phyloP scores from a whole-genome alignment of 2,888 invertebrate genomes.

The Trichogramma dendrolimi region DNA sequence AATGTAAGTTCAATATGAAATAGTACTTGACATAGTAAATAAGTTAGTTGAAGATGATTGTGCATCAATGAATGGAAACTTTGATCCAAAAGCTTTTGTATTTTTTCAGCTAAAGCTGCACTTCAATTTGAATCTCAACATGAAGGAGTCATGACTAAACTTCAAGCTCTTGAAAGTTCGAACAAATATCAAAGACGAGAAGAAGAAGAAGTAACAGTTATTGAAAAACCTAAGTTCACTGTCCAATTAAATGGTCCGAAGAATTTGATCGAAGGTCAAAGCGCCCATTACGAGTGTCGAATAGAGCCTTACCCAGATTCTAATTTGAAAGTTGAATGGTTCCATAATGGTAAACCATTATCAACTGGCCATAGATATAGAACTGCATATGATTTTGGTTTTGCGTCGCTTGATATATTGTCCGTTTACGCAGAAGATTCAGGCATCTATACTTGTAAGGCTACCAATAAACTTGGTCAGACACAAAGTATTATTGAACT shows the following conservation, averaged over 20 bases:
- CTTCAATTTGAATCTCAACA: conserved; percentile 85
- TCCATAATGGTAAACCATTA: conserved; percentile 86
- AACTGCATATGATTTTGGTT: conserved; percentile 94
- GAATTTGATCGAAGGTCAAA: conserved; percentile 81
- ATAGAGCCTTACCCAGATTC: conserved; percentile 90
- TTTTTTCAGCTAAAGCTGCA: conserved; percentile 71
- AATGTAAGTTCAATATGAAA: conserved; percentile 60
- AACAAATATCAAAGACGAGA: conserved; percentile 71
- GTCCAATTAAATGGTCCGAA: conserved; percentile 82
- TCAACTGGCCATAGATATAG: conserved; percentile 86
- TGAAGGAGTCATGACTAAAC: conserved; percentile 81
- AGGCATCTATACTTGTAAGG: conserved; percentile 85
- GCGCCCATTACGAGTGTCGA: conserved; percentile 88
- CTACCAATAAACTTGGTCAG: conserved; percentile 80
- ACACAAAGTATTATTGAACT: conserved; percentile 77
- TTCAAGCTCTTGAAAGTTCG: conserved; percentile 76
- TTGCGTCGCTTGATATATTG: conserved; percentile 90
- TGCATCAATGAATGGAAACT: background rate
- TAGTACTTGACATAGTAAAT: conserved; percentile 1
- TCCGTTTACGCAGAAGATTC: conserved; percentile 92
- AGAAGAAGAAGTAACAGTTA: conserved; percentile 75
- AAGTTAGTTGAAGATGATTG: background rate
- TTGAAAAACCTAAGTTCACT: conserved; percentile 79
- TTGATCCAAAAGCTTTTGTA: background rate
- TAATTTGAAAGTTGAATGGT: conserved; percentile 86